Base-by-base conservation (phyloP, 2,888 invertebrate genomes). In the Epirrhoe alternata region DNA sequence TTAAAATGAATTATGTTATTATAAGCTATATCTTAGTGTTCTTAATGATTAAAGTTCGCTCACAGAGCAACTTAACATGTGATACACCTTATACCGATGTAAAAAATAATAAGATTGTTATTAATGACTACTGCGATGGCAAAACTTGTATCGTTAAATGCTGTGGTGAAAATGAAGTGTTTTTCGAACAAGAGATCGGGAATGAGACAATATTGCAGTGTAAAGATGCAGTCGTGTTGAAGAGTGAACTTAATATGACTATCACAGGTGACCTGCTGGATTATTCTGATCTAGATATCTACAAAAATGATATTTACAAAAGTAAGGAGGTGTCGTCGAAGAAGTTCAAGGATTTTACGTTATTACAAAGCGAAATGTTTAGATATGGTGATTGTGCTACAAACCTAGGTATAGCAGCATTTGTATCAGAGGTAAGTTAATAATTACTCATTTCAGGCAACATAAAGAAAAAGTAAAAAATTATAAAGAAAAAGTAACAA, bases 141-240 rank as follows among this genome's bases (percentile, higher is more conserved):
- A 30, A 31, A 45, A 69, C 65, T 1, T 71, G 71, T 24, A 1
- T 69, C 14, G 14, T 59, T 0, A 71, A 71, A 54, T 71, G 71
- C 14, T 71, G 71, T 51, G 67, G 61, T 5, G 16, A 47, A 50
- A 51, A 68, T 33, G 63, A 69, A 64, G 33, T 69, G 8, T 17
- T 67, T 3, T 24, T 24, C 3, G 24, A 3, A 24, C 24, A 24
- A 1, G 3, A 24, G 24, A 24, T 24, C 3, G 24, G 16, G 0
- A 0, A 2, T 4, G n/a, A 12, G 0, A 1, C 2, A 5, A 7
- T 16, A 4, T 5, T n/a, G 17, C 3, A 6, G 6, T 63, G 66
- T 31, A 55, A 30, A 35, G 35, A 59, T 31, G 50, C 62, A 6
- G 30, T 17, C 0, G 30, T 6, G 1, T 2, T 63, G 0, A 55